phyloP scores from a whole-genome alignment of 2,888 invertebrate species.

The Phragmatobia fuliginosa region DNA sequence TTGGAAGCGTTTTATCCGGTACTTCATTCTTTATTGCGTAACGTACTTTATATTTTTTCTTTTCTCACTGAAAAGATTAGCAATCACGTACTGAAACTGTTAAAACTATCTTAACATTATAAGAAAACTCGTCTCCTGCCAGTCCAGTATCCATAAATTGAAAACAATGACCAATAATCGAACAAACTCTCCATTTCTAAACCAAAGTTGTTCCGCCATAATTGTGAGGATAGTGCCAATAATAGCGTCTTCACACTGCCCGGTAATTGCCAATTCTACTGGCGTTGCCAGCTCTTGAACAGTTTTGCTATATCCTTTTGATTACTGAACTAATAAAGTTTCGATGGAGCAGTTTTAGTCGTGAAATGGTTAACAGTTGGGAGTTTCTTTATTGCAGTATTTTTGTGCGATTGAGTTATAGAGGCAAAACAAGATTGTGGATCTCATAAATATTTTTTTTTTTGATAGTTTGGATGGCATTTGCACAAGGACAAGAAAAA shows the following conservation, averaged over 20 bases:
- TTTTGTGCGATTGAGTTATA: background rate
- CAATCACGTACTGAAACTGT: slow-evolving; percentile 8
- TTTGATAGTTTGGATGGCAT: background rate
- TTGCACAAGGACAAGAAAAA: background rate
- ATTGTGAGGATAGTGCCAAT: slow-evolving; percentile 35
- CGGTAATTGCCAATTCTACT: slow-evolving; percentile 41
- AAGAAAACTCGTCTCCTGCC: slow-evolving; percentile 1
- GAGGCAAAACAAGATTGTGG: background rate
- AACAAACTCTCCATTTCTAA: slow-evolving; percentile 16
- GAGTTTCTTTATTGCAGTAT: background rate
- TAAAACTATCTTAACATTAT: background rate
- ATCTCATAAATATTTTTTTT: background rate
- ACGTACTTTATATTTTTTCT: background rate
- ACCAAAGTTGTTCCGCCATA: slow-evolving; percentile 29
- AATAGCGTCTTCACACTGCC: slow-evolving; percentile 36
- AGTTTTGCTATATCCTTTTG: slow-evolving; percentile 29
- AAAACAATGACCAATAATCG: slow-evolving; percentile 17
- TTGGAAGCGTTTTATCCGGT: background rate
- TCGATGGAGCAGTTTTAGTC: slow-evolving; percentile 10
- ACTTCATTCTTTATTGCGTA: background rate
- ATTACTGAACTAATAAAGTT: slow-evolving; percentile 40
- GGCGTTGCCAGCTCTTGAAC: slow-evolving; percentile 26
- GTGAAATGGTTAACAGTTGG: slow-evolving; percentile 8
- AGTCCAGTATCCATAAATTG: slow-evolving; percentile 13
- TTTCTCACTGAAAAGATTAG: background rate